Conservation (phyloP, 2,888 invertebrate genomes). For the Spilosoma lubricipeda region DNA sequence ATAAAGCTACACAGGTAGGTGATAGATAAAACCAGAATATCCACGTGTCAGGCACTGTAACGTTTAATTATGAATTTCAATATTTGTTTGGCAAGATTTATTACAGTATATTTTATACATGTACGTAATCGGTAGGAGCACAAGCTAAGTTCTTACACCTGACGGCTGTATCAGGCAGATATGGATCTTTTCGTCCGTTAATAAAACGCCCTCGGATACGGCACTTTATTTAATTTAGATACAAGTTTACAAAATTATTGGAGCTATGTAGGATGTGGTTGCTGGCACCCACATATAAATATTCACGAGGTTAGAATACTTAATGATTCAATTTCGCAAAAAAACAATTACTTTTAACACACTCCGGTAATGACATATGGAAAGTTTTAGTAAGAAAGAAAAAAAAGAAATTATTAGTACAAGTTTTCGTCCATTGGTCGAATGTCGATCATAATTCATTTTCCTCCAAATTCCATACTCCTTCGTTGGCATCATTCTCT, state of each 20-base stretch:
- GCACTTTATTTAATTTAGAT: slow-evolving; percentile 37
- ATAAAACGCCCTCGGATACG: slow-evolving; percentile 27
- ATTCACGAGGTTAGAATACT: background rate
- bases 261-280: background rate
- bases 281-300: background rate
- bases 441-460: too few relatives aligned
- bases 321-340: background rate
- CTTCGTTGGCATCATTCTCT: too few relatives aligned
- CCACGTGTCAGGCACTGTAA: slow-evolving; percentile 10
- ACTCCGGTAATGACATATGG: background rate
- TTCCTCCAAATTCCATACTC: too few relatives aligned
- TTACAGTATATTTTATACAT: slow-evolving; percentile 5
- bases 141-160: slow-evolving; percentile 16
- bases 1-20: background rate
- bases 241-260: slow-evolving; percentile 14
- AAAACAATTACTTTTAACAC: background rate
- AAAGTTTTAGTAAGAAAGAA: too few relatives aligned
- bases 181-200: slow-evolving; percentile 18
- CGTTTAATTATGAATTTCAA: background rate
- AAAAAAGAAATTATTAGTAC: too few relatives aligned
- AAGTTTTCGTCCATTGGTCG: too few relatives aligned
- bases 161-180: slow-evolving; percentile 19
- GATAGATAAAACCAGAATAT: background rate
- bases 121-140: slow-evolving; percentile 14
- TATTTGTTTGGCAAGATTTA: slow-evolving; percentile 9